Evolutionary conservation across 2,797 vertebrate genomes (phyloP), one percentile per base, ranked within the genome.

Genomic region (Pteropus rufus): DNA sequence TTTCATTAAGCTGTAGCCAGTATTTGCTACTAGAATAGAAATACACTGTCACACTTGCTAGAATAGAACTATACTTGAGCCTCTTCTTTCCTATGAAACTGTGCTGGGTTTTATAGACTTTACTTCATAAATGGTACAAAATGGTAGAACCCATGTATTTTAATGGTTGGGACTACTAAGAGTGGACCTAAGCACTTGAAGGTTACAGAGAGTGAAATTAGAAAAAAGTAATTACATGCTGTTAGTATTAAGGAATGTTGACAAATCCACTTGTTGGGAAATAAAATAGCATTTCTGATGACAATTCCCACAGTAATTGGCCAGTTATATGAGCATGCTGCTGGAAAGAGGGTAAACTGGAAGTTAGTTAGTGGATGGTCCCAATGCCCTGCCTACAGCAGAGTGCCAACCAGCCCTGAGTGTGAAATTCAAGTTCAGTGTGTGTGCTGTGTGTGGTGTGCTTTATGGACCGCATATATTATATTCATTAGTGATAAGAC

Each of bases 1-100:
- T 95, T 96, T 96, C 73, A 75, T 97, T 94, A 96, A 96, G 21
- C 90, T 89, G 81, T 97, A 89, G 92, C 94, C 62, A 80, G n/a
- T 72, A 97, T 97, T 91, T 60, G 54, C 70, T 92, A 95, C 75
- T 95, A 94, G 36, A 73, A 93, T 54, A 85, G 82, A 97, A 97
- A 95, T 92, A 73, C 56, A 89, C 84, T 95, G 82, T 96, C 69
- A 89, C 76, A 95, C 90, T 96, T 97, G 70, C 82, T 93, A 52
- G 81, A 96, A 92, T 84, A 88, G 41, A 92, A 70, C 58, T 95
- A 49, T 89, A 69, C 54, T 96, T 92, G 31, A 77, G 72, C 81
- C 92, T 96, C 92, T 96, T 52, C 88, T 96, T 94, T 94, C 87
- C 84, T 96, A 62, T 84, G 44, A 93, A 93, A 62, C 11, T 84